Conservation (phyloP, 1,140 invertebrate species). For the Planococcus citri region DNA sequence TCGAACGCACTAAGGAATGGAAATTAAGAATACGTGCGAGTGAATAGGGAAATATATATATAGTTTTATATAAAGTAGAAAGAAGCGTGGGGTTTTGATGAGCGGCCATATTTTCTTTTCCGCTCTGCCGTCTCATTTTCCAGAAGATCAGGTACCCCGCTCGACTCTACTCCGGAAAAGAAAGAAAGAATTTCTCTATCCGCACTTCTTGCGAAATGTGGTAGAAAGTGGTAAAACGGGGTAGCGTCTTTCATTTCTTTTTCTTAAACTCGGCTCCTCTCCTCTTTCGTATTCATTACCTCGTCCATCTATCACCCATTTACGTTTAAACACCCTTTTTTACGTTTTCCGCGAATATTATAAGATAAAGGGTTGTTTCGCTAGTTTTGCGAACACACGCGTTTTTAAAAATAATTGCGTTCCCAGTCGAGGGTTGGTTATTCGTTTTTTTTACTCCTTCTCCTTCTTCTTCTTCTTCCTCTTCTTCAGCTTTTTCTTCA, state of each 20-base stretch:
- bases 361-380: conserved; percentile 20
- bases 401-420: conserved; percentile 9
- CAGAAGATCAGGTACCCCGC: conserved; percentile 14
- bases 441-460: neutral
- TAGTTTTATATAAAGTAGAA: conserved; percentile 9
- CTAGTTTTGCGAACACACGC: conserved; percentile 15
- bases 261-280: conserved; percentile 21
- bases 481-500: neutral
- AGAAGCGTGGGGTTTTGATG: conserved; percentile 15
- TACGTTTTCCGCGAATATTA: conserved; percentile 21
- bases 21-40: conserved; percentile 19
- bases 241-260: conserved; percentile 17
- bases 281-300: conserved; percentile 22
- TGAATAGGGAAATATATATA: conserved; percentile 20
- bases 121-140: conserved; percentile 4
- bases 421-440: neutral
- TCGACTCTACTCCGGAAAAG: neutral
- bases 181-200: conserved; percentile 12
- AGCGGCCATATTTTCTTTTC: conserved; percentile 22
- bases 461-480: conserved; percentile 16
- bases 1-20: conserved; percentile 17
- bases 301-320: conserved; percentile 18
- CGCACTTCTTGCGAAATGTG: conserved; percentile 9
- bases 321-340: conserved; percentile 21
- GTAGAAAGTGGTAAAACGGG: conserved; percentile 19